Evolutionary conservation across 2,113 vertebrate species (phyloP), one percentile per base, ranked within the genome.

Genomic region (Zosterops hypoxanthus): DNA sequence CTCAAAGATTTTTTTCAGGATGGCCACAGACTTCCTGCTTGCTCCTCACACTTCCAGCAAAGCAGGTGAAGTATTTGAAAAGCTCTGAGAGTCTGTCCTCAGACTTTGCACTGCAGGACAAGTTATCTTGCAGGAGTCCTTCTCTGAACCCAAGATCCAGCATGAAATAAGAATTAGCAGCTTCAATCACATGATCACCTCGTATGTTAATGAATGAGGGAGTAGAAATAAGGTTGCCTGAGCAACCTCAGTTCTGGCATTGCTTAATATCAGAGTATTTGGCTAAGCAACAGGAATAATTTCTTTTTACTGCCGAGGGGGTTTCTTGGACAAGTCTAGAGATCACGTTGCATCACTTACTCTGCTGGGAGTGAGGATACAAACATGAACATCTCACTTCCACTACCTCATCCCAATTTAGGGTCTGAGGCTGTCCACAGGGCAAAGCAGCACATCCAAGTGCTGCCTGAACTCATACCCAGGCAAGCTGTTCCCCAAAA

Each of bases 221-320:
- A 90, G 17, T 36, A 90, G 68, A 92, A 94, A 75, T 28, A 83
- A 95, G 82, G 92, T 95, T 96, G 95, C 88, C 94, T 82, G 82
- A 94, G 96, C 93, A 96, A 96, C 94, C 60, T 83, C 47, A 57
- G 23, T 44, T 83, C 72, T 96, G 76, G 76, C 60, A 83, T 83
- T 70, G 23, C 78, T 87, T 86, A 90, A 52, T 76, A 86, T 78
- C 56, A 52, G 52, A 49, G 28, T 71, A 68, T 71, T 90, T 78
- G 82, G 44, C 57, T 91, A 57, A 94, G 46, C 29, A 69, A 66
- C 5, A 3, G 2, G 36, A 92, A 68, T 63, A 6, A 75, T 88
- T 82, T 90, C 52, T 42, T 95, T 91, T 73, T 75, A 73, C 36
- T 56, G 49, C 24, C 0, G 6, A 55, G 33, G n/a, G 41, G 42